phyloP scores from a whole-genome alignment of 2,888 invertebrate species.

The Camponotus fellah region DNA sequence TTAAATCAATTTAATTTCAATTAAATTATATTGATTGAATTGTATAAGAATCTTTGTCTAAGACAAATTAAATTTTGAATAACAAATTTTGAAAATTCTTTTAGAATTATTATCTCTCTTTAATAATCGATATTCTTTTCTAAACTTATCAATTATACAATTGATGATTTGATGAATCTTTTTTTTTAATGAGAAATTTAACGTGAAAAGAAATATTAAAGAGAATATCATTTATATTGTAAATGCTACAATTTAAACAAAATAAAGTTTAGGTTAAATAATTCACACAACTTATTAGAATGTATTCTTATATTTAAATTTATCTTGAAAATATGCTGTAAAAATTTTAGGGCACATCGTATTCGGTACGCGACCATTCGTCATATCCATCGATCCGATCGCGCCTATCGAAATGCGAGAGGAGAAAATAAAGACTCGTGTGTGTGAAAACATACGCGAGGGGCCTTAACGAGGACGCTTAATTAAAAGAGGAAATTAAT shows the following conservation, averaged over 20 bases:
- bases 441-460: conserved; percentile 66
- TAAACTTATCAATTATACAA: not conserved
- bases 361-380: conserved; percentile 41
- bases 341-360: conserved; percentile 15
- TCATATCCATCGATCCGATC: conserved; percentile 39
- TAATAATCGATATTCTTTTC: not conserved
- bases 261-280: not conserved
- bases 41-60: not conserved
- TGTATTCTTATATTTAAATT: not conserved
- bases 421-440: conserved; percentile 46
- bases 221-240: not conserved
- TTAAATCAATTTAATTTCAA: not conserved
- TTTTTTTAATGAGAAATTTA: not conserved
- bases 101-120: not conserved
- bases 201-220: not conserved
- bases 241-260: not conserved
- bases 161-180: not conserved
- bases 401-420: conserved; percentile 11
- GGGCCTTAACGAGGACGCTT: conserved; percentile 70
- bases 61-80: not conserved
- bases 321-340: not conserved
- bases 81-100: not conserved
- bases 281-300: not conserved
- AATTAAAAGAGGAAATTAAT: conserved; percentile 71
- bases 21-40: not conserved